Evolutionary conservation across 2,888 invertebrate genomes (phyloP).

Genomic region (Amphiduros pacificus): DNA sequence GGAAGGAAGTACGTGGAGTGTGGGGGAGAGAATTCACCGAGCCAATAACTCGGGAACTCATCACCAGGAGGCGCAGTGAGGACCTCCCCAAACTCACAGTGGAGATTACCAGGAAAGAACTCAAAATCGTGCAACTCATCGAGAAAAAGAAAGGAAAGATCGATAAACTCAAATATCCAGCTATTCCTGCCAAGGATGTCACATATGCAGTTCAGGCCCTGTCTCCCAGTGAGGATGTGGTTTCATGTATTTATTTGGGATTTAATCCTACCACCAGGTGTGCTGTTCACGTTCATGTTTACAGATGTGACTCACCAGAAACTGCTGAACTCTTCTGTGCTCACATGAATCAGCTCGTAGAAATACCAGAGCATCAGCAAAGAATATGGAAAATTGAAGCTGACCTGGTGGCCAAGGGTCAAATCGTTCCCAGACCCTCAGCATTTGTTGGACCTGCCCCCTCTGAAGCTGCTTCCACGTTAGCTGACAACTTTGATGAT

Average conservation of each 20-base stretch:
- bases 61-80: constrained; percentile 81
- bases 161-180: constrained; percentile 76
- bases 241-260: constrained; percentile 87
- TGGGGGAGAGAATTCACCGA: constrained; percentile 81
- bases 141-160: constrained; percentile 51
- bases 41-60: constrained; percentile 80
- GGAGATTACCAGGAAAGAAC: constrained; percentile 76
- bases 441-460: not conserved
- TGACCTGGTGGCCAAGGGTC: constrained; percentile 42
- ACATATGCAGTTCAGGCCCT: constrained; percentile 82
- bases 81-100: constrained; percentile 80
- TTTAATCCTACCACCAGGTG: constrained; percentile 93
- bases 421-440: constrained; percentile 22
- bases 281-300: constrained; percentile 94
- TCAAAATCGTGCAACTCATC: constrained; percentile 87
- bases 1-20: constrained; percentile 88
- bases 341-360: constrained; percentile 79
- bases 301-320: constrained; percentile 88
- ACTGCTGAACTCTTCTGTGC: constrained; percentile 85
- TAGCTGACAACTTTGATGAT: not conserved
- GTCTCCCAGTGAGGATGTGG: constrained; percentile 76
- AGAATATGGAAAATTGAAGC: constrained; percentile 80
- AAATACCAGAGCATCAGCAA: constrained; percentile 81
- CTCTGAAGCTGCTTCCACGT: not conserved
- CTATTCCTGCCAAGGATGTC: constrained; percentile 42